Evolutionary conservation across 2,797 vertebrate genomes (phyloP).

Genomic region (Melanotaenia trifasciata): DNA sequence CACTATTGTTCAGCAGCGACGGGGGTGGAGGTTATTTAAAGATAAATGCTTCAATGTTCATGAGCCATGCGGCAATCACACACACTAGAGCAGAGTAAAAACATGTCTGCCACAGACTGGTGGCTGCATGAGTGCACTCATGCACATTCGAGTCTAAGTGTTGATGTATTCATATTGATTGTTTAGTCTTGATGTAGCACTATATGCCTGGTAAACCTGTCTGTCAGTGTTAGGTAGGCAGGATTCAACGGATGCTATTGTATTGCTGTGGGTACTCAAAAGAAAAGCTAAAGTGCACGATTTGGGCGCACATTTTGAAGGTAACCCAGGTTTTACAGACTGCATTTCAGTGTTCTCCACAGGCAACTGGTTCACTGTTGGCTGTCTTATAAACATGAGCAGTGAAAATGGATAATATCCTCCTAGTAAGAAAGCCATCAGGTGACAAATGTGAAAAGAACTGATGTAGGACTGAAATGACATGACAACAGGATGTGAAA

Average conservation of each 20-base stretch:
- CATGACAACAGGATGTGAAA: constrained; percentile 57
- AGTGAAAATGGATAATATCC: constrained; percentile 54
- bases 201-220: constrained; percentile 45
- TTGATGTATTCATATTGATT: constrained; percentile 45
- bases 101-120: constrained; percentile 51
- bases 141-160: constrained; percentile 28
- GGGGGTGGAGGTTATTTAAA: constrained; percentile 81
- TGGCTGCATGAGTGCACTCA: constrained; percentile 51
- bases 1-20: constrained; percentile 83
- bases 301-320: constrained; percentile 60
- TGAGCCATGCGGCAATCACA: constrained; percentile 74
- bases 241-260: constrained; percentile 39
- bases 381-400: constrained; percentile 69
- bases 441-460: constrained; percentile 52
- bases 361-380: constrained; percentile 71
- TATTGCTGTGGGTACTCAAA: constrained; percentile 50
- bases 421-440: constrained; percentile 73
- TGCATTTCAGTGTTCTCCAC: constrained; percentile 73
- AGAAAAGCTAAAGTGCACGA: constrained; percentile 55
- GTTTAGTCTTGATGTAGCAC: constrained; percentile 43
- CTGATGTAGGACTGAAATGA: constrained; percentile 54
- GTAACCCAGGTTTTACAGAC: constrained; percentile 44
- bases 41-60: constrained; percentile 80
- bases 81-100: constrained; percentile 44
- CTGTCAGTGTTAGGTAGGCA: constrained; percentile 14